Conservation (phyloP, 53 echinoderm and acorn worm species). For the Holothuria scabra region DNA sequence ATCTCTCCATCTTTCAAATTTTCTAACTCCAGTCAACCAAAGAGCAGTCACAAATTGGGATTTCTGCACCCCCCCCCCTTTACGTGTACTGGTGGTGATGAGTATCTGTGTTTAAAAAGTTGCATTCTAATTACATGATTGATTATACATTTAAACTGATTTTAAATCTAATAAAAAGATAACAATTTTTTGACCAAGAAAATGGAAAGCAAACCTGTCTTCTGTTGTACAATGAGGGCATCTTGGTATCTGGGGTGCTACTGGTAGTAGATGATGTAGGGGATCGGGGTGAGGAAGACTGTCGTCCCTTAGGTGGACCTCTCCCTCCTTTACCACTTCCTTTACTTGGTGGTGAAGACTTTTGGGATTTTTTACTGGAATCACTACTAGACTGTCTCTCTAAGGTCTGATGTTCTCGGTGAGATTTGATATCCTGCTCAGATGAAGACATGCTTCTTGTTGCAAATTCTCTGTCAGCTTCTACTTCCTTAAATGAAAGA, state of each 20-base stretch:
- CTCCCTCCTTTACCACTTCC: constrained; percentile 56
- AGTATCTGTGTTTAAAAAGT: too few relatives aligned
- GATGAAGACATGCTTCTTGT: constrained; percentile 39
- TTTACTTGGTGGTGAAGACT: constrained; percentile 16
- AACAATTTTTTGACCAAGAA: background rate
- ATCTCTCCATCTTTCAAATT: too few relatives aligned
- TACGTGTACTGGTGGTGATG: too few relatives aligned
- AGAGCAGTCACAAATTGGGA: too few relatives aligned
- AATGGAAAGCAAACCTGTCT: background rate
- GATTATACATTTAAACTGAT: too few relatives aligned
- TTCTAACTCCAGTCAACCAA: too few relatives aligned
- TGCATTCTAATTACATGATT: too few relatives aligned
- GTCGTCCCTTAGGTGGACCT: constrained; percentile 23
- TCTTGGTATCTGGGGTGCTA: constrained; percentile 23
- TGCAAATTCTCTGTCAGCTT: constrained; percentile 53
- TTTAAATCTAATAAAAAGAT: too few relatives aligned
- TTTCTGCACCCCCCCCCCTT: too few relatives aligned
- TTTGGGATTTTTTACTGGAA: constrained; percentile 32
- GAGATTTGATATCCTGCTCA: background rate
- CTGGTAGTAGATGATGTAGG: constrained; percentile 11
- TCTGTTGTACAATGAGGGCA: constrained; percentile 25
- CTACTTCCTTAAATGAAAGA: constrained; percentile 44
- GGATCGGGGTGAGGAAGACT: constrained; percentile 1
- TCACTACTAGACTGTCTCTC: constrained; percentile 50
- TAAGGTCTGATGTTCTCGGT: constrained; percentile 8